Percentiles rank a stretch among this genome's conserved stretches.
Evolutionary conservation across 2,797 vertebrate genomes (phyloP).

Genomic region (Pristis pectinata): DNA sequence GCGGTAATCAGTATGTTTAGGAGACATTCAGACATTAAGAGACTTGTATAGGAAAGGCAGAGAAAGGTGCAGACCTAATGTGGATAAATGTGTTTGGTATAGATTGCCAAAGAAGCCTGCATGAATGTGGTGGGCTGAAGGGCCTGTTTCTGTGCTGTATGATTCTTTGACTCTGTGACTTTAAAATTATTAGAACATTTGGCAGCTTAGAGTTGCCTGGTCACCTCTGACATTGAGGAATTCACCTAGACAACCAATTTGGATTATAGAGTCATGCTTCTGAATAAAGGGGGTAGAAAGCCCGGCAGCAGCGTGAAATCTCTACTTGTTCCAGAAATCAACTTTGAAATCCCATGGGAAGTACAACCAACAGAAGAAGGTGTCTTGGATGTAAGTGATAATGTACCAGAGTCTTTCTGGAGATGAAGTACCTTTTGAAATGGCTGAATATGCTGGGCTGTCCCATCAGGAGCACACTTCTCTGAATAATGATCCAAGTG

Average conservation of each 20-base stretch:
- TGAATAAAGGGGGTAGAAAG: not conserved
- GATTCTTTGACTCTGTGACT: too few species aligned
- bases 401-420: not conserved
- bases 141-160: too few species aligned
- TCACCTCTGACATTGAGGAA: not conserved
- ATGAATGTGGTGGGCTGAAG: too few species aligned
- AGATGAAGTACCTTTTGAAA: not conserved
- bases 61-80: too few species aligned
- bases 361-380: not conserved
- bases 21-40: too few species aligned
- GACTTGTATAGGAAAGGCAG: too few species aligned
- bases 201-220: not conserved
- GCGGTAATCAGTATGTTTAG: too few species aligned
- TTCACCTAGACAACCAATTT: not conserved
- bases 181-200: too few species aligned
- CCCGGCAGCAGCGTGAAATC: not conserved
- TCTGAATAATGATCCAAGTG: not conserved
- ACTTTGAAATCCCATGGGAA: not conserved
- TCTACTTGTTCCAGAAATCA: not conserved
- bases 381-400: not conserved
- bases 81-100: too few species aligned
- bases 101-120: too few species aligned
- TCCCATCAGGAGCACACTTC: not conserved
- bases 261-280: too few species aligned
- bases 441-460: not conserved